Evolutionary conservation across 2,797 vertebrate genomes (phyloP), one percentile per base, ranked within the genome.

Genomic region (Epinephelus malabaricus): DNA sequence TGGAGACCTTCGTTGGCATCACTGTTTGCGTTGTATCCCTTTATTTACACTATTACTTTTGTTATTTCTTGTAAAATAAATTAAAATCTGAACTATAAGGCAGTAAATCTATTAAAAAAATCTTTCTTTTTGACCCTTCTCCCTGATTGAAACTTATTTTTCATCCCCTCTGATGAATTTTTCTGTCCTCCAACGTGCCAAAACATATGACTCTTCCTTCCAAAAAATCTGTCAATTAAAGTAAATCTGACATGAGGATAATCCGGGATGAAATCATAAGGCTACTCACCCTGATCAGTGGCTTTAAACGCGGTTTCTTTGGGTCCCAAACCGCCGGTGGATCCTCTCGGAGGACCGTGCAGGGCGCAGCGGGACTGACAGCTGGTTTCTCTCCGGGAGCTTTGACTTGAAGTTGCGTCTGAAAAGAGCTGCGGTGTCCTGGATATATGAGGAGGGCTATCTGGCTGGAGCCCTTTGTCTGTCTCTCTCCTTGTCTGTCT

Each of bases 221-320:
- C 11, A 21, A 38, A 59, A 59, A 7, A 46, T 5, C 4, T 13
- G 38, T 18, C 3, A 51, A 6, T 34, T 18, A 1, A 47, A 68
- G 25, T 0, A 40, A 30, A 38, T 6, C 0, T 13, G 27, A 54
- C 51, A 18, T 0, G 0, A 67, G 9, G 19, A 17, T 4, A 43
- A 49, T 15, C 1, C 6, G 5, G 7, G 12, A 12, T 13, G 12
- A 12, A 45, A 2, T 21, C 9, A 15, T 3, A 1, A 2, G 1
- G 4, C 11, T 45, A 47, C 91, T 92, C 81, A 92, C 91, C 86
- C 62, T 14, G 63, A 21, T 78, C 2, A 30, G 50, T 17, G 74
- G 58, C 14, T 78, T 15, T 4, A 8, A 72, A 40, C 2, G 47
- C 74, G 79, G 54, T 45, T 70, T 75, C 25, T 45, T 13, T 18